A percentile compares a stretch with the other conserved stretches of the same genome.
phyloP scores from a whole-genome alignment of 1,140 invertebrate genomes.

The Oreohelix idahoensis region DNA sequence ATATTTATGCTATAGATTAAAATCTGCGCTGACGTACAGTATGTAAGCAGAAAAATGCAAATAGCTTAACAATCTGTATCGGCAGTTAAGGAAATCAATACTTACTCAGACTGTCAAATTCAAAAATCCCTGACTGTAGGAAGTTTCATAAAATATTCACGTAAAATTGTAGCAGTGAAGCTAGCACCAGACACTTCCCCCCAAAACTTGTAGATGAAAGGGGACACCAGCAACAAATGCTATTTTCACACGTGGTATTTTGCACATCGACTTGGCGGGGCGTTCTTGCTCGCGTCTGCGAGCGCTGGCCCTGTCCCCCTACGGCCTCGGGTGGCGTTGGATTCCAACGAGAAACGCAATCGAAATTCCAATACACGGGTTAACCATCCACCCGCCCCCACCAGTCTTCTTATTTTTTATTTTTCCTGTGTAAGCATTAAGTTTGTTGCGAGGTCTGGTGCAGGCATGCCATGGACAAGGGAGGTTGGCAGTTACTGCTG shows the following conservation, averaged over 20 bases:
- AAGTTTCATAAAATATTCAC: not conserved
- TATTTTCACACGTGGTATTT: slow-evolving; percentile 9
- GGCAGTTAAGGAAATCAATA: too few species aligned
- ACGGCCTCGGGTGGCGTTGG: not conserved
- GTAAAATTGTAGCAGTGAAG: not conserved
- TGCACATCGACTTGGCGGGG: not conserved
- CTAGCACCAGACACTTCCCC: not conserved
- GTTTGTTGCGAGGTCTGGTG: not conserved
- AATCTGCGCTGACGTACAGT: too few species aligned
- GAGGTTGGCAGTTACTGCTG: not conserved
- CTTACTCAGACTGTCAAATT: not conserved
- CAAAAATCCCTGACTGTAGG: not conserved
- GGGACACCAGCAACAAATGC: slow-evolving; percentile 8
- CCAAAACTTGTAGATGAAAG: slow-evolving; percentile 12
- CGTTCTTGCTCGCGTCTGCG: not conserved
- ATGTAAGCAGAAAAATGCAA: too few species aligned
- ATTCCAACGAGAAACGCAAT: not conserved
- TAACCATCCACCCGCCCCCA: not conserved
- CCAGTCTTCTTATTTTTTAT: too few species aligned
- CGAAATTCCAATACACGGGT: slow-evolving; percentile 6
- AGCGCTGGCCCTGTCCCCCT: not conserved
- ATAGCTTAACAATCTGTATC: too few species aligned
- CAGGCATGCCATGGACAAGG: not conserved
- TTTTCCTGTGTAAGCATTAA: not conserved
- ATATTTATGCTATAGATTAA: too few species aligned